Conservation (phyloP, 2,113 vertebrate species). For the Trematomus loennbergii region DNA sequence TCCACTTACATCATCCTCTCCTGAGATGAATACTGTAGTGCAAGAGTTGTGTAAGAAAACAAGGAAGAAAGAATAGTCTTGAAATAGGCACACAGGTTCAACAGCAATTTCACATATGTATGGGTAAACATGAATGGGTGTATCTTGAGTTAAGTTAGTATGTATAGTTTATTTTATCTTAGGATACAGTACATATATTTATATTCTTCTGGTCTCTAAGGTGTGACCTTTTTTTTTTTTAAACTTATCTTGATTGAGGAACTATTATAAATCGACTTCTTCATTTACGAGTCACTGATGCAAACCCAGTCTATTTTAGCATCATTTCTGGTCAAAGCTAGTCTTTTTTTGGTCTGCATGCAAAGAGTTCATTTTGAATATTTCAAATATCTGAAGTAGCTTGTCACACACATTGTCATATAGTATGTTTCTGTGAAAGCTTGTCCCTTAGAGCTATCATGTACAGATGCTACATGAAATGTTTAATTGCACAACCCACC, state of each 20-base stretch:
- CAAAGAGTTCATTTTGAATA: slow-evolving; percentile 42
- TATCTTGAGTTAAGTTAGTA: slow-evolving; percentile 20
- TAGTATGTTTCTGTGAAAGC: not conserved
- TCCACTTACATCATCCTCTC: slow-evolving; percentile 54
- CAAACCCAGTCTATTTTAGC: slow-evolving; percentile 47
- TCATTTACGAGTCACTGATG: slow-evolving; percentile 42
- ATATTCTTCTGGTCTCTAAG: not conserved
- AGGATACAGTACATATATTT: not conserved
- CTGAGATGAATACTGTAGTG: slow-evolving; percentile 44
- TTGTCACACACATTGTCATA: slow-evolving; percentile 5
- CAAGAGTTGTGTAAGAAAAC: slow-evolving; percentile 48
- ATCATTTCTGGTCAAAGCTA: slow-evolving; percentile 30
- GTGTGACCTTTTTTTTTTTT: not conserved
- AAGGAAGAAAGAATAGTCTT: not conserved
- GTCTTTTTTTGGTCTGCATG: slow-evolving; percentile 26
- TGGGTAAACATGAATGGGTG: not conserved
- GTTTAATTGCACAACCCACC: slow-evolving; percentile 23
- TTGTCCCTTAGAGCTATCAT: slow-evolving; percentile 27
- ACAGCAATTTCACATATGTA: not conserved
- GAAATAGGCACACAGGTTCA: slow-evolving; percentile 29
- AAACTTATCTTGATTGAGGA: not conserved
- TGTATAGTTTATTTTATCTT: slow-evolving; percentile 3
- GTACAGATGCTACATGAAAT: slow-evolving; percentile 33
- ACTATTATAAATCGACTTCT: not conserved
- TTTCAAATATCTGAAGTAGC: not conserved